phyloP scores from a whole-genome alignment of 2,888 invertebrate species.

The Uropetala carovei region DNA sequence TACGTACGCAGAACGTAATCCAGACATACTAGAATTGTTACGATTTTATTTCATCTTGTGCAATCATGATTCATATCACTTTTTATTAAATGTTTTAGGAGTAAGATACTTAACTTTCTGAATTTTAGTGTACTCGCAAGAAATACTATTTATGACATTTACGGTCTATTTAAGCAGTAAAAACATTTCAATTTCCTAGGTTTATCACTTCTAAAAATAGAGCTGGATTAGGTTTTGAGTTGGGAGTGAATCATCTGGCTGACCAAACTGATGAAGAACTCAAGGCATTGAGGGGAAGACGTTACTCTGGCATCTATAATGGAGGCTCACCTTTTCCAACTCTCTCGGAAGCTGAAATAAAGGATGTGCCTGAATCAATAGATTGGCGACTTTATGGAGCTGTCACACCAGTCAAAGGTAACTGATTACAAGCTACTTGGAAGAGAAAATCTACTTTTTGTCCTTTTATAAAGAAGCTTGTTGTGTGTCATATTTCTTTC shows the following conservation, averaged over 20 bases:
- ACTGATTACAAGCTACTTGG: conserved; percentile 3
- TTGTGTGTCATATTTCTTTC: too few relatives aligned
- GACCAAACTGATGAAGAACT: conserved; percentile 89
- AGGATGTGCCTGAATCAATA: conserved; percentile 82
- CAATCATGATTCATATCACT: too few relatives aligned
- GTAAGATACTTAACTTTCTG: too few relatives aligned
- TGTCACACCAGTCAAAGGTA: conserved; percentile 95
- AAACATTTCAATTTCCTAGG: conserved; percentile 73
- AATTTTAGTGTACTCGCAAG: too few relatives aligned
- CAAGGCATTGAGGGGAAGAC: conserved; percentile 84
- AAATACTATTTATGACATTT: too few relatives aligned
- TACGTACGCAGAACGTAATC: too few relatives aligned
- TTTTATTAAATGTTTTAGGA: too few relatives aligned
- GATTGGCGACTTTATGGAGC: conserved; percentile 96
- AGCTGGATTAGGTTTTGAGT: conserved; percentile 82
- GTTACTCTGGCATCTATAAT: conserved; percentile 81
- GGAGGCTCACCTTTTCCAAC: conserved; percentile 90
- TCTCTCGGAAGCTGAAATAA: conserved; percentile 74
- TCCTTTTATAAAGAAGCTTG: neutral
- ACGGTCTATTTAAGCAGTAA: too few relatives aligned
- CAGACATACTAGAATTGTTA: too few relatives aligned
- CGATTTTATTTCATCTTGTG: too few relatives aligned
- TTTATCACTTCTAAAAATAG: conserved; percentile 90
- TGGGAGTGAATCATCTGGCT: conserved; percentile 92
- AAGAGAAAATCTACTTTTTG: neutral